These are phyloP conservation scores for Ictalurus furcatus DNA, from an alignment of 2,113 vertebrate genomes.

Conservation along the genomic window DNA sequence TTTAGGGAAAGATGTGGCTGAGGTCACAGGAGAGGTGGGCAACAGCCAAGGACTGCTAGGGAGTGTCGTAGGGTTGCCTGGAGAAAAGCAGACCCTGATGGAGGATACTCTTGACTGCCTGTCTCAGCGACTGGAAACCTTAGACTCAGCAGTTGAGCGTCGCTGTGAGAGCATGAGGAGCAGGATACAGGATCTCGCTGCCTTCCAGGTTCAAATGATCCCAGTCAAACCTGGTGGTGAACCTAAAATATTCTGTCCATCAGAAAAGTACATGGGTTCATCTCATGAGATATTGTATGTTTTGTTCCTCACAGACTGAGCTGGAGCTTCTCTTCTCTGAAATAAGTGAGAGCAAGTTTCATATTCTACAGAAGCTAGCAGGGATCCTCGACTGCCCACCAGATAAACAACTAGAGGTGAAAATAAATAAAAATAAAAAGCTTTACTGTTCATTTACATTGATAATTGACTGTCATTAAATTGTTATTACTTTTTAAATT, in stretches of 20 bases:
- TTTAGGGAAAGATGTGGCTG: slow-evolving; percentile 86
- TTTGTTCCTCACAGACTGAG: slow-evolving; percentile 78
- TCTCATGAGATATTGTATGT: background rate
- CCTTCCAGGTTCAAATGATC: slow-evolving; percentile 84
- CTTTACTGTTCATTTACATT: background rate
- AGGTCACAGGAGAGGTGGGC: slow-evolving; percentile 81
- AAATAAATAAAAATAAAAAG: background rate
- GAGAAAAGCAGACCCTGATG: slow-evolving; percentile 78
- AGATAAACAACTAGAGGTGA: slow-evolving; percentile 89
- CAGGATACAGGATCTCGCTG: slow-evolving; percentile 80
- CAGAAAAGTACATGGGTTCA: background rate
- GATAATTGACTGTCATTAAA: background rate
- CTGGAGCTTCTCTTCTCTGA: slow-evolving; percentile 84
- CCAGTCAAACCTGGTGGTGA: background rate
- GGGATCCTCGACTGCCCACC: slow-evolving; percentile 80
- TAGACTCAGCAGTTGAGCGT: slow-evolving; percentile 83
- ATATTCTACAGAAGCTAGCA: slow-evolving; percentile 84
- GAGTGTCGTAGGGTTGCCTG: slow-evolving; percentile 68
- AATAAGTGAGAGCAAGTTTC: slow-evolving; percentile 84
- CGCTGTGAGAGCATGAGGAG: slow-evolving; percentile 85
- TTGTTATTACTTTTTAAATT: background rate
- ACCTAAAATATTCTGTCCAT: slow-evolving; percentile 59
- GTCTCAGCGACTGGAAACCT: slow-evolving; percentile 71
- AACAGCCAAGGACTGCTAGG: slow-evolving; percentile 78
- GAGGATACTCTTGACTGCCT: slow-evolving; percentile 85